Conservation (phyloP, 2,113 vertebrate species). For the Pyxicephalus adspersus region DNA sequence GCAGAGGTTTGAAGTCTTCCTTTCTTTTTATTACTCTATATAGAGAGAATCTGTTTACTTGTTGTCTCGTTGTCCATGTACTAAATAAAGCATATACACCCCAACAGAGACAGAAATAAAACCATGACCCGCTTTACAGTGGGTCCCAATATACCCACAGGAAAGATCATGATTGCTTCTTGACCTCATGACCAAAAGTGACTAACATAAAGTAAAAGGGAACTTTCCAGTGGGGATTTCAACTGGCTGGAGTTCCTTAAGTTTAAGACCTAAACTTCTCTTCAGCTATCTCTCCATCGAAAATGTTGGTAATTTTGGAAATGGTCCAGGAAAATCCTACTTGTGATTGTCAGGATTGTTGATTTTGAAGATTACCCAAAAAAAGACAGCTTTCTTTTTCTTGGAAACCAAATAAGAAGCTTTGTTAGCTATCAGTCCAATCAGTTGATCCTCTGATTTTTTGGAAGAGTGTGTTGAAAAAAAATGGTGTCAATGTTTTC, state of each 20-base stretch:
- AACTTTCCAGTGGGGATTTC: no score
- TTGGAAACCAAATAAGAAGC: slow-evolving; percentile 60
- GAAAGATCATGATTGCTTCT: no score
- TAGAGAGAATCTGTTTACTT: no score
- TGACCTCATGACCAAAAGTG: no score
- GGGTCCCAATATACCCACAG: no score
- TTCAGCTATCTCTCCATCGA: slow-evolving; percentile 27
- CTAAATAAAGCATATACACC: no score
- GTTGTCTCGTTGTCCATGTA: no score
- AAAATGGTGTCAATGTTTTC: not conserved
- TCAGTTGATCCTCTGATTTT: not conserved
- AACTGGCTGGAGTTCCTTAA: slow-evolving; percentile 48
- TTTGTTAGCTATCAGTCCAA: slow-evolving; percentile 58
- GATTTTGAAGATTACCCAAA: slow-evolving; percentile 58
- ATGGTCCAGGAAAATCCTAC: slow-evolving; percentile 66
- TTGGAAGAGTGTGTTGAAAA: not conserved
- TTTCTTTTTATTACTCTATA: no score
- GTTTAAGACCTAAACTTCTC: slow-evolving; percentile 60
- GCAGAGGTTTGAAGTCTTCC: no score
- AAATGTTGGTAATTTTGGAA: slow-evolving; percentile 59
- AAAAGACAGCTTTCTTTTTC: slow-evolving; percentile 56
- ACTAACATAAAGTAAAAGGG: no score
- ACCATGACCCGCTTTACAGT: no score
- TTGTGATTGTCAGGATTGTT: slow-evolving; percentile 63
- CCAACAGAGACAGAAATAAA: no score